A percentile compares a stretch with the other conserved stretches of the same genome.
phyloP scores from a whole-genome alignment of 2,888 invertebrate genomes.

The Crossocerus cetratus region DNA sequence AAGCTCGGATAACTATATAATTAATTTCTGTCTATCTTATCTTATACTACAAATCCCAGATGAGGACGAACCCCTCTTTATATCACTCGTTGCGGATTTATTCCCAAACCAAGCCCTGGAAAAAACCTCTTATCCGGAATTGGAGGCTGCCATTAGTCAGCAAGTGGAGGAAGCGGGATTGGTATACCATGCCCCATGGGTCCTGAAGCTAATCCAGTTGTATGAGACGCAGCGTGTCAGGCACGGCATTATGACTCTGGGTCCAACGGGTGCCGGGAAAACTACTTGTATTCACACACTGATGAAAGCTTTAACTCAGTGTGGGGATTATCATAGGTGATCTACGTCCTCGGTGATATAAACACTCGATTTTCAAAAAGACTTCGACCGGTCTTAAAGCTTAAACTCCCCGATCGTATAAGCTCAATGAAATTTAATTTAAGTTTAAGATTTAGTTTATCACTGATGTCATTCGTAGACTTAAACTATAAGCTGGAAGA shows the following conservation, averaged over 20 bases:
- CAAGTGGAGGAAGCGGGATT: conserved; percentile 90
- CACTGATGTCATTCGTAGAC: no score
- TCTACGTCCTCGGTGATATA: neutral
- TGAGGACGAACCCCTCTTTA: conserved; percentile 98
- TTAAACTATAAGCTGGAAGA: neutral
- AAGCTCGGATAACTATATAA: neutral
- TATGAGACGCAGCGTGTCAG: conserved; percentile 97
- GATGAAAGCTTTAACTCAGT: conserved; percentile 93
- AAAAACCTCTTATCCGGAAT: conserved; percentile 91
- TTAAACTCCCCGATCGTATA: no score
- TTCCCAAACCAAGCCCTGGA: conserved; percentile 97
- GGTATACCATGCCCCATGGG: conserved; percentile 96
- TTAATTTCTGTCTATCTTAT: neutral
- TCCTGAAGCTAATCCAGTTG: conserved; percentile 95
- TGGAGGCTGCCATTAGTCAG: conserved; percentile 91
- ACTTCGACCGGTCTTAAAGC: no score
- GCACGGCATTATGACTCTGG: conserved; percentile 97
- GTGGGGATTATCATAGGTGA: conserved; percentile 89
- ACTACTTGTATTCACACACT: conserved; percentile 93
- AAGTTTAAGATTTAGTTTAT: no score
- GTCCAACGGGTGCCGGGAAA: conserved; percentile 97
- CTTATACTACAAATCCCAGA: conserved; percentile 78
- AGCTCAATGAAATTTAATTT: no score
- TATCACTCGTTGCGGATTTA: conserved; percentile 95
- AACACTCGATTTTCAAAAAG: neutral